Percentiles rank a stretch among this genome's conserved stretches.
phyloP scores from a whole-genome alignment of 1,140 invertebrate species.

The Temnothorax nylanderi region DNA sequence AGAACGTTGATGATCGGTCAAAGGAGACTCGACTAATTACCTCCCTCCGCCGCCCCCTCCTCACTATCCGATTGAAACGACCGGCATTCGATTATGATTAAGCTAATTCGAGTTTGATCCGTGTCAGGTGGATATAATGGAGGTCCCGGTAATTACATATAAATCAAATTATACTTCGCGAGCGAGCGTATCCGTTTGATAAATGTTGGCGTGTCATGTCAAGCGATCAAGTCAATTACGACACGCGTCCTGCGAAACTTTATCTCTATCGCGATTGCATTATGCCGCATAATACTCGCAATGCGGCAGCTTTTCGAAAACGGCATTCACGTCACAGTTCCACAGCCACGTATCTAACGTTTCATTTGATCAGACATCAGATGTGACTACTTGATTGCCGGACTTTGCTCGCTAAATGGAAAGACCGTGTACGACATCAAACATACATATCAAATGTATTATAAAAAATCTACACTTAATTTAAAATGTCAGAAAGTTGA shows the following conservation, averaged over 20 bases:
- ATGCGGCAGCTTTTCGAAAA: conserved; percentile 39
- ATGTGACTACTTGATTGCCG: neutral
- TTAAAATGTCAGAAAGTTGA: neutral
- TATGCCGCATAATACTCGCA: conserved; percentile 25
- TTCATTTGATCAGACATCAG: neutral
- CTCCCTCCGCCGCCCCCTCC: conserved; percentile 4
- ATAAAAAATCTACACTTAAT: neutral
- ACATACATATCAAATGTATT: neutral
- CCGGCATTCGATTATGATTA: conserved; percentile 82
- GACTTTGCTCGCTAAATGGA: neutral
- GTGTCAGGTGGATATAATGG: conserved; percentile 83
- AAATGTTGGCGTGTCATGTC: conserved; percentile 71
- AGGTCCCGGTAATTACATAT: conserved; percentile 81
- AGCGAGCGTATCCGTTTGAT: conserved; percentile 71
- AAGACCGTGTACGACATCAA: neutral
- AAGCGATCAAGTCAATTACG: conserved; percentile 73
- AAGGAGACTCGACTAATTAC: conserved; percentile 73
- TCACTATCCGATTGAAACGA: conserved; percentile 65
- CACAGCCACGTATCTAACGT: conserved; percentile 14
- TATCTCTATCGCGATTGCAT: conserved; percentile 54
- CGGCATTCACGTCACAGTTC: conserved; percentile 31
- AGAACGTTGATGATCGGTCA: conserved; percentile 68
- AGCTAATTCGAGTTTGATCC: conserved; percentile 83
- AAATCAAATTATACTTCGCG: conserved; percentile 80
- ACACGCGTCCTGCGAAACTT: conserved; percentile 61